phyloP scores from a whole-genome alignment of 2,797 vertebrate genomes.

The Brachyalestes nurse region DNA sequence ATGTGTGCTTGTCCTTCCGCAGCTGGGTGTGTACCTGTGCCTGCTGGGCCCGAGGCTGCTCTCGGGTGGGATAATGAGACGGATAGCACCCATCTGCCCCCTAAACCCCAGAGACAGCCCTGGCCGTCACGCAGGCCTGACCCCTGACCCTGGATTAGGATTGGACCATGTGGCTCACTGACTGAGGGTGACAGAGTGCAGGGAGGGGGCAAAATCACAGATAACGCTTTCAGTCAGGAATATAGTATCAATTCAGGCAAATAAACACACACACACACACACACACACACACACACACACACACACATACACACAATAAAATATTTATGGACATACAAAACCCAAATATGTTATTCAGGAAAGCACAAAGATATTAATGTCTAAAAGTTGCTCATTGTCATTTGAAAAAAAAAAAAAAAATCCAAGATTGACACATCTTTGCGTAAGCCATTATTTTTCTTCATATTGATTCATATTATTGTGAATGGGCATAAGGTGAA shows the following conservation, averaged over 20 bases:
- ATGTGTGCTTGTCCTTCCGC: neutral
- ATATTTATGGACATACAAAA: neutral
- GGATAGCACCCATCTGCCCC: constrained; percentile 77
- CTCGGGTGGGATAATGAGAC: constrained; percentile 74
- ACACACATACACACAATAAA: too few species aligned
- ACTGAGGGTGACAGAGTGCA: constrained; percentile 21
- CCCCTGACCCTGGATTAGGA: constrained; percentile 80
- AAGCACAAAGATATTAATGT: too few species aligned
- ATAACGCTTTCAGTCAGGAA: constrained; percentile 12
- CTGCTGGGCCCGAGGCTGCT: constrained; percentile 53
- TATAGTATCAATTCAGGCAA: neutral
- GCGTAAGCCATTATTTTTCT: too few species aligned
- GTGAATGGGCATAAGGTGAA: too few species aligned
- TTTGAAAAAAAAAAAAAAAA: too few species aligned
- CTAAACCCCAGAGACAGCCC: constrained; percentile 71
- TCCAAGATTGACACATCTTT: too few species aligned
- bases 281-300: too few species aligned
- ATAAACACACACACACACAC: too few species aligned
- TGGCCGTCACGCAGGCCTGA: constrained; percentile 60
- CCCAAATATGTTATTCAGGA: too few species aligned
- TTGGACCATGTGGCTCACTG: constrained; percentile 69
- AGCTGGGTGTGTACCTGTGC: constrained; percentile 40
- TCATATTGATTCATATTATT: too few species aligned
- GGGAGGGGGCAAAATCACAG: constrained; percentile 6
- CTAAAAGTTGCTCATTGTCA: too few species aligned